Evolutionary conservation across 2,797 vertebrate species (phyloP).

Genomic region (Thalassophryne amazonica): DNA sequence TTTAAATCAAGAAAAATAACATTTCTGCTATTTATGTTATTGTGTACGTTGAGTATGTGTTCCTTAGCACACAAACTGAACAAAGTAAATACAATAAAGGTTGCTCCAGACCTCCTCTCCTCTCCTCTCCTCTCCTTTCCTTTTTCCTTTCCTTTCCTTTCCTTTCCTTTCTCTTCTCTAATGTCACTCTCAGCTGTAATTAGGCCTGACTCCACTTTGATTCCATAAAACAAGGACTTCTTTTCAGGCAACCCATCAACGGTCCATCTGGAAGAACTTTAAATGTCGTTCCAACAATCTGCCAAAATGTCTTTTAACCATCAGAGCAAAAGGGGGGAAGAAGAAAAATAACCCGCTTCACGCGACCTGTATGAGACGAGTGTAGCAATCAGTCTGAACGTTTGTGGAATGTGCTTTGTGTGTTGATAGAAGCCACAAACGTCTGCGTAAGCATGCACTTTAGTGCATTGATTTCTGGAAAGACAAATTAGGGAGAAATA

Average conservation of each 20-base stretch:
- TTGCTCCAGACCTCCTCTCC: neutral
- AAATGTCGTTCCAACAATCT: conserved; percentile 52
- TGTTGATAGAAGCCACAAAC: conserved; percentile 12
- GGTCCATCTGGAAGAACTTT: conserved; percentile 75
- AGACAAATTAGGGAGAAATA: conserved; percentile 22
- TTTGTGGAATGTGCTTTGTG: neutral
- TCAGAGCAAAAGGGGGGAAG: conserved; percentile 26
- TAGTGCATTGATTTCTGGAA: conserved; percentile 20
- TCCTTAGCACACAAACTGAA: too few species aligned
- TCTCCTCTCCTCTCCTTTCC: neutral
- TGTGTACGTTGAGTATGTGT: neutral
- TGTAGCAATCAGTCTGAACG: conserved; percentile 17
- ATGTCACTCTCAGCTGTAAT: conserved; percentile 43
- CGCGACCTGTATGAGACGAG: conserved; percentile 25
- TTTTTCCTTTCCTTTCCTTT: conserved; percentile 1
- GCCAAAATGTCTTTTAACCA: conserved; percentile 49
- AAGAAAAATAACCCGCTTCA: conserved; percentile 23
- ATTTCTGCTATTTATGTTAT: too few species aligned
- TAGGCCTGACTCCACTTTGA: conserved; percentile 50
- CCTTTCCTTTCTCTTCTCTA: conserved; percentile 13
- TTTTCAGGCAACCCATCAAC: conserved; percentile 48
- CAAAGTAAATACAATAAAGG: too few species aligned
- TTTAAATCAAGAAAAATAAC: too few species aligned
- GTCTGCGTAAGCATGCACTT: conserved; percentile 7
- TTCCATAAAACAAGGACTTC: conserved; percentile 58